phyloP scores from a whole-genome alignment of 2,888 invertebrate genomes.

The Opisthograptis luteolata region DNA sequence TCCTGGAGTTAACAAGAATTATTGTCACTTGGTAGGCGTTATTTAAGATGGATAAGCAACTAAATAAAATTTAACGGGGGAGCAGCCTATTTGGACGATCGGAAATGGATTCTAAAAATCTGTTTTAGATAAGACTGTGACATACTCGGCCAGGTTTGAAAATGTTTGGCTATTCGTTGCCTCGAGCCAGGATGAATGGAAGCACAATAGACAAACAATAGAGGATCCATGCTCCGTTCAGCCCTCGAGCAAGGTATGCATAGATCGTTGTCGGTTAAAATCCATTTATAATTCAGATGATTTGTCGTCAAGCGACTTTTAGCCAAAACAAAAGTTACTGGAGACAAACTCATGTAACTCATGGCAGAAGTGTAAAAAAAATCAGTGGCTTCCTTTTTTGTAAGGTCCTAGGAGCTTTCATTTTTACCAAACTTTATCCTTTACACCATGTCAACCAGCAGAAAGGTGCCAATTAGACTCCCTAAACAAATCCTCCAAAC shows the following conservation, averaged over 20 bases:
- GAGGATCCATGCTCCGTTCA: conserved; percentile 2
- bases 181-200: conserved; percentile 14
- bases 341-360: too few species aligned
- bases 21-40: background rate
- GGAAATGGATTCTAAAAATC: background rate
- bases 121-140: too few species aligned
- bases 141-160: conserved; percentile 1
- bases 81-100: too few species aligned
- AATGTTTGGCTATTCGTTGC: conserved; percentile 18
- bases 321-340: too few species aligned
- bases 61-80: too few species aligned
- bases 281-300: too few species aligned
- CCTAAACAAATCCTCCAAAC: conserved; percentile 30
- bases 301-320: too few species aligned
- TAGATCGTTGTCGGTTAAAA: background rate
- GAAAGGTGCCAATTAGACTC: conserved; percentile 19
- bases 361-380: too few species aligned
- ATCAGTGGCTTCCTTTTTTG: too few species aligned
- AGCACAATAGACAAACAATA: conserved; percentile 17
- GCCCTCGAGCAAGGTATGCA: background rate
- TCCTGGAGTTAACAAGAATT: background rate
- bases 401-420: background rate
- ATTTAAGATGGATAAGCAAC: background rate
- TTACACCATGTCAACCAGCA: conserved; percentile 1
- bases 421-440: background rate